These are phyloP conservation scores for Mirounga angustirostris DNA, from an alignment of 2,113 vertebrate genomes.

Conservation along the genomic window DNA sequence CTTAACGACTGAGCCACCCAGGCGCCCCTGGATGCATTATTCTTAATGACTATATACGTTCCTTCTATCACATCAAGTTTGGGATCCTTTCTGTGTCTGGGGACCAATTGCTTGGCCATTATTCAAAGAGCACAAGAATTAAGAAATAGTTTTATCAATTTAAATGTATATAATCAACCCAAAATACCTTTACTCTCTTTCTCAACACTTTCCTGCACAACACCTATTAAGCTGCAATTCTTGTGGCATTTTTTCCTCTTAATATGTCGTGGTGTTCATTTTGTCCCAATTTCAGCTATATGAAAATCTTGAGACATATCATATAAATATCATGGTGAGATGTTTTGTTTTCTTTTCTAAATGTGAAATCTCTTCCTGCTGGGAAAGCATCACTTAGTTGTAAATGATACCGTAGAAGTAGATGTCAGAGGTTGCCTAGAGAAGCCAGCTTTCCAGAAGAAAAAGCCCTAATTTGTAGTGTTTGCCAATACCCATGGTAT, in stretches of 20 bases:
- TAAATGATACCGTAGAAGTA: background rate
- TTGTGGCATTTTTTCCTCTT: background rate
- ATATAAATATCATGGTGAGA: background rate
- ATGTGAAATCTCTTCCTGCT: background rate
- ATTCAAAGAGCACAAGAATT: background rate
- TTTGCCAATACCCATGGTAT: background rate
- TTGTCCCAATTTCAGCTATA: background rate
- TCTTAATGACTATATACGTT: background rate
- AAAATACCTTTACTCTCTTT: background rate
- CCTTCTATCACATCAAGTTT: background rate
- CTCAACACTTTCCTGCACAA: background rate
- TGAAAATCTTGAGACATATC: background rate
- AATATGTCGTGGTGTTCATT: background rate
- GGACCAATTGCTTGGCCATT: background rate
- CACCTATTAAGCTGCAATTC: background rate
- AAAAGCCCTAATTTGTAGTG: background rate
- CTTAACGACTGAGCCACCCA: no score
- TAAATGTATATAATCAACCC: background rate
- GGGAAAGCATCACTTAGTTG: background rate
- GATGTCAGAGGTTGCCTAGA: background rate
- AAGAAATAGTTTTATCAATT: background rate
- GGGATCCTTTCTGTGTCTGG: background rate
- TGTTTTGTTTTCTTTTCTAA: background rate
- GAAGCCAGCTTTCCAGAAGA: background rate
- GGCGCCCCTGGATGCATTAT: background rate